A percentile compares a stretch with the other conserved stretches of the same genome.
phyloP scores from a whole-genome alignment of 2,113 vertebrate species.

The Vulpes vulpes region DNA sequence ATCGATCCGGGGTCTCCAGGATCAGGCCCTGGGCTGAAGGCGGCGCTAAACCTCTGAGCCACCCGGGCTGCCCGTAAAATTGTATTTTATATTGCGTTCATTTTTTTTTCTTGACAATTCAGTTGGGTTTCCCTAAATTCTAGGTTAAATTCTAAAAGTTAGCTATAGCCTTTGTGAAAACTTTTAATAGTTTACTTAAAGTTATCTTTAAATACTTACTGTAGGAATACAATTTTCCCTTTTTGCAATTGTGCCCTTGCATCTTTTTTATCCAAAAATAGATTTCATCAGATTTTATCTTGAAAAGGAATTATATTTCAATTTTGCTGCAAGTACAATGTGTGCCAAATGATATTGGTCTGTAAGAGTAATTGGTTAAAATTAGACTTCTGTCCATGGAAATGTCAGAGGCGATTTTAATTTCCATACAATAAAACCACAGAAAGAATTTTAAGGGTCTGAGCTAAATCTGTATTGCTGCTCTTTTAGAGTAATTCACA shows the following conservation, averaged over 20 bases:
- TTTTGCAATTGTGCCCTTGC: constrained; percentile 16
- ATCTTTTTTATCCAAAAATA: constrained; percentile 41
- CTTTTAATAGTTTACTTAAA: constrained; percentile 13
- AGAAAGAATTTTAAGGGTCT: constrained; percentile 46
- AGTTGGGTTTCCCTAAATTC: constrained; percentile 6
- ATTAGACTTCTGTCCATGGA: background rate
- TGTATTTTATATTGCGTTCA: background rate
- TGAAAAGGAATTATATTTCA: constrained; percentile 41
- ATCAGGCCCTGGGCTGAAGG: too few relatives aligned
- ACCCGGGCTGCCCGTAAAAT: too few relatives aligned
- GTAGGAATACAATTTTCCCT: constrained; percentile 7
- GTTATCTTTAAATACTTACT: background rate
- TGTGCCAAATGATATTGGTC: background rate
- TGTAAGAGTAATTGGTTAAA: background rate
- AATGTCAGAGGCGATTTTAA: constrained; percentile 12
- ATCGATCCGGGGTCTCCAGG: too few relatives aligned
- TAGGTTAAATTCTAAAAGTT: background rate
- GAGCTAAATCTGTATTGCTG: constrained; percentile 54
- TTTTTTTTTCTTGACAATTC: constrained; percentile 59
- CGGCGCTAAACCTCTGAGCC: too few relatives aligned
- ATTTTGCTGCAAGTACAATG: background rate
- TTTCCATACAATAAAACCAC: constrained; percentile 65
- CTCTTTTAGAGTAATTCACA: constrained; percentile 36
- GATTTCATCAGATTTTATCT: constrained; percentile 62
- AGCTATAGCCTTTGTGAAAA: background rate